These are phyloP conservation scores for Cephalopterus ornatus DNA, from an alignment of 2,113 vertebrate species.

Conservation along the genomic window DNA sequence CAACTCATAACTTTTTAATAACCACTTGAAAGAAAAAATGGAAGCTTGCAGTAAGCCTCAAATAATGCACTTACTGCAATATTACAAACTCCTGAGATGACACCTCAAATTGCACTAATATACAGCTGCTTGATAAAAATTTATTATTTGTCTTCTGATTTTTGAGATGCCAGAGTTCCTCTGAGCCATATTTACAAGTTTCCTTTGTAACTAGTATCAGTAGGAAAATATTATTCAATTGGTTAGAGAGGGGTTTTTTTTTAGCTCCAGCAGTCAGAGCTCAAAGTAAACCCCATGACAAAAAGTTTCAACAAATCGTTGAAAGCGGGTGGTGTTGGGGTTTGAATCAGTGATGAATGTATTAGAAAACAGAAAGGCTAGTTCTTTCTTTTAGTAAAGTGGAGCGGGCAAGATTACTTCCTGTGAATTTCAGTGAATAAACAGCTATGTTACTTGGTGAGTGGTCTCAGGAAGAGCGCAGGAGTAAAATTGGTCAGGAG, in stretches of 20 bases:
- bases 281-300: background rate
- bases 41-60: background rate
- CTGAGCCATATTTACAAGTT: background rate
- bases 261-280: background rate
- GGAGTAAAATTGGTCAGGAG: accelerated
- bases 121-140: background rate
- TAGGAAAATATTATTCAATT: background rate
- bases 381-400: background rate
- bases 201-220: background rate
- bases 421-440: background rate
- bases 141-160: background rate
- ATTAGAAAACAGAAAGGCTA: background rate
- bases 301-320: background rate
- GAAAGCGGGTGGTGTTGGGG: background rate
- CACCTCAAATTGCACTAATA: background rate
- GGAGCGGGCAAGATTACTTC: background rate
- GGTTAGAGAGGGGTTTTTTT: background rate
- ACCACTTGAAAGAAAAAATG: background rate
- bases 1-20: background rate
- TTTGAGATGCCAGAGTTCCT: background rate
- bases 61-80: background rate
- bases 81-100: background rate
- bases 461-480: background rate
- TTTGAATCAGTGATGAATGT: background rate
- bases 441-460: background rate